Evolutionary conservation across 1,140 invertebrate genomes (phyloP).

Genomic region (Centruroides vittatus): DNA sequence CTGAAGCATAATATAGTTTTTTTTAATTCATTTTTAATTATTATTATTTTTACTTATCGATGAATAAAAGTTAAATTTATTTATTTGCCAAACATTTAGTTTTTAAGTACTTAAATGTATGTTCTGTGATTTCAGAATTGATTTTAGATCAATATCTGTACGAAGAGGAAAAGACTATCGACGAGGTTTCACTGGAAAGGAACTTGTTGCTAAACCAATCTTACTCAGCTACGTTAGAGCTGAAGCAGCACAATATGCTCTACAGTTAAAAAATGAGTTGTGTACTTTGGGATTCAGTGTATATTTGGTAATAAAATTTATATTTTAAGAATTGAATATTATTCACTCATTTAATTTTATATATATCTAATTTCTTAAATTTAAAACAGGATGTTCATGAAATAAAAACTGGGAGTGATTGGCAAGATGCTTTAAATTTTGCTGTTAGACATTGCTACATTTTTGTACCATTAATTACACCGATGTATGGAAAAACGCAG

Average conservation of each 20-base stretch:
- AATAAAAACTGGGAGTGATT: slow-evolving; percentile 32
- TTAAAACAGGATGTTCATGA: slow-evolving; percentile 32
- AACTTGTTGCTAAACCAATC: slow-evolving; percentile 22
- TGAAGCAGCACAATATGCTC: slow-evolving; percentile 30
- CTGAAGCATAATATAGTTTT: too few species aligned
- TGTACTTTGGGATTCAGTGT: slow-evolving; percentile 26
- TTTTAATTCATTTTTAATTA: too few species aligned
- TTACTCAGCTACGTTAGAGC: slow-evolving; percentile 33
- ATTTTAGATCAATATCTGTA: too few species aligned
- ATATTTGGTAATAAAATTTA: slow-evolving; percentile 25
- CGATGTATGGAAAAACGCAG: slow-evolving; percentile 31
- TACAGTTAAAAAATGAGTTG: slow-evolving; percentile 27
- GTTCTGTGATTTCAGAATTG: too few species aligned
- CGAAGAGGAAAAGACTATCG: too few species aligned
- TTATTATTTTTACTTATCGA: too few species aligned
- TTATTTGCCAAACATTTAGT: too few species aligned
- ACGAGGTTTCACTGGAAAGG: neutral
- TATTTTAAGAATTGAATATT: neutral
- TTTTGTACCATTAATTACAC: slow-evolving; percentile 33
- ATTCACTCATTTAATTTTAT: neutral
- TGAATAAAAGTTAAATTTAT: too few species aligned
- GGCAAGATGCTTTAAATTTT: slow-evolving; percentile 33
- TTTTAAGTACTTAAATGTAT: too few species aligned
- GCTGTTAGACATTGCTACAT: slow-evolving; percentile 32
- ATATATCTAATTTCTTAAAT: neutral